Conservation (phyloP, 1,140 invertebrate species). For the Aphelenchoides besseyi region DNA sequence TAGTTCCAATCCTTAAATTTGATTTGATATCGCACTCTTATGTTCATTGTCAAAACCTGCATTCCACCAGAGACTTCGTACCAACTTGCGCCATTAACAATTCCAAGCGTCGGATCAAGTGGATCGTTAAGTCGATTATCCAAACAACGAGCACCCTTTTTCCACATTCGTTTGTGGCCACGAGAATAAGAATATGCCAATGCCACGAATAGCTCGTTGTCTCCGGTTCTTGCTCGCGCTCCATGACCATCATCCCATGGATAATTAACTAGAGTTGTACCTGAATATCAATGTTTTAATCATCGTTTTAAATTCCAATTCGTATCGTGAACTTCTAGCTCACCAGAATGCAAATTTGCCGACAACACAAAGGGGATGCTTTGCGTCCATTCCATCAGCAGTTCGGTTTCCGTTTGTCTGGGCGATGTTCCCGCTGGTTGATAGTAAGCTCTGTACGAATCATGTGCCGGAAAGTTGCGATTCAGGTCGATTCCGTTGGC, state of each 20-base stretch:
- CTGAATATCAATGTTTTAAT: constrained; percentile 21
- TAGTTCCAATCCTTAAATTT: constrained; percentile 99
- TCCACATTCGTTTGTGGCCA: constrained; percentile 50
- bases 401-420: constrained; percentile 75
- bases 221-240: constrained; percentile 54
- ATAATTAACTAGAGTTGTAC: constrained; percentile 70
- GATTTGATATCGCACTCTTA: no score
- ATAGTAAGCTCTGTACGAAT: constrained; percentile 67
- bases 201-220: constrained; percentile 72
- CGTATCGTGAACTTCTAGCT: no score
- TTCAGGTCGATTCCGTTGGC: constrained; percentile 82
- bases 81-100: constrained; percentile 66
- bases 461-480: constrained; percentile 92
- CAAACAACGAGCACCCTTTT: constrained; percentile 45
- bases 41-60: no score
- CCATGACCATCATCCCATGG: constrained; percentile 77
- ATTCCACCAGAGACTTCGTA: constrained; percentile 72
- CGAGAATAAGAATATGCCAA: constrained; percentile 77
- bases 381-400: constrained; percentile 84
- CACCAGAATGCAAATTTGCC: constrained; percentile 87
- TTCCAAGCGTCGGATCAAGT: constrained; percentile 61
- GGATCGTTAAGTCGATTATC: constrained; percentile 46
- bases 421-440: constrained; percentile 69
- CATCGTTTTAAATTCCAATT: constrained; percentile 76
- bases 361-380: constrained; percentile 85